Evolutionary conservation across 2,113 vertebrate genomes (phyloP).

Genomic region (Malurus alboscapulatus): DNA sequence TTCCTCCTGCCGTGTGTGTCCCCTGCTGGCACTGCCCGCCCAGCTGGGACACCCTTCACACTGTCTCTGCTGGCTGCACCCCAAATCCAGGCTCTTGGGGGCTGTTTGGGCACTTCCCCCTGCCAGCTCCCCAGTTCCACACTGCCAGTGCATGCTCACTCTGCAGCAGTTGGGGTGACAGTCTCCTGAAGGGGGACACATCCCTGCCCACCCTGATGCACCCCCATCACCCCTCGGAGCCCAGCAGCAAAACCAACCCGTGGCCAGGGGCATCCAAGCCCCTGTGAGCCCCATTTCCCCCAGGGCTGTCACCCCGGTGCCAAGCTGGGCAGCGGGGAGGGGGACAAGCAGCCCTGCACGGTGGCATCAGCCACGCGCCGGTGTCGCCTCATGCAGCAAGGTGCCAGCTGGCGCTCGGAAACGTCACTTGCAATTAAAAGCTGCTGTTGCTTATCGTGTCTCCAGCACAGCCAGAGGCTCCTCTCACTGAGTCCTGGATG

Average conservation of each 20-base stretch:
- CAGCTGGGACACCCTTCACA: accelerated
- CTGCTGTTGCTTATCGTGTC: slow-evolving; percentile 4
- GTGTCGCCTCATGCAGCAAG: slow-evolving; percentile 21
- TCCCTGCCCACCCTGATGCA: neutral
- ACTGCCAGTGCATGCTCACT: neutral
- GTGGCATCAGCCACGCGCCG: neutral
- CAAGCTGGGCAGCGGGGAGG: neutral
- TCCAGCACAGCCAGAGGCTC: neutral
- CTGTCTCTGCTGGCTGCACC: neutral
- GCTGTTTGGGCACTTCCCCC: neutral
- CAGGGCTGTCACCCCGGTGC: accelerated
- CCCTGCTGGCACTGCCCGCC: neutral
- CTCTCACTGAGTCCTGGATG: accelerated
- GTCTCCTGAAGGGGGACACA: accelerated
- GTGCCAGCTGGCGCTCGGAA: slow-evolving; percentile 39
- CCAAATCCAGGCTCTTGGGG: neutral
- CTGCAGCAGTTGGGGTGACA: neutral
- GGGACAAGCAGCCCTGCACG: neutral
- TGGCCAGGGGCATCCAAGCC: accelerated
- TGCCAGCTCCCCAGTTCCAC: neutral
- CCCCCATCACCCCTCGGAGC: neutral
- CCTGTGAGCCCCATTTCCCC: neutral
- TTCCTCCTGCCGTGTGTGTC: neutral
- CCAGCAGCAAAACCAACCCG: neutral
- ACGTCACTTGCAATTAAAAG: slow-evolving; percentile 47